Evolutionary conservation across 2,888 invertebrate species (phyloP).

Genomic region (Cryptus armator): DNA sequence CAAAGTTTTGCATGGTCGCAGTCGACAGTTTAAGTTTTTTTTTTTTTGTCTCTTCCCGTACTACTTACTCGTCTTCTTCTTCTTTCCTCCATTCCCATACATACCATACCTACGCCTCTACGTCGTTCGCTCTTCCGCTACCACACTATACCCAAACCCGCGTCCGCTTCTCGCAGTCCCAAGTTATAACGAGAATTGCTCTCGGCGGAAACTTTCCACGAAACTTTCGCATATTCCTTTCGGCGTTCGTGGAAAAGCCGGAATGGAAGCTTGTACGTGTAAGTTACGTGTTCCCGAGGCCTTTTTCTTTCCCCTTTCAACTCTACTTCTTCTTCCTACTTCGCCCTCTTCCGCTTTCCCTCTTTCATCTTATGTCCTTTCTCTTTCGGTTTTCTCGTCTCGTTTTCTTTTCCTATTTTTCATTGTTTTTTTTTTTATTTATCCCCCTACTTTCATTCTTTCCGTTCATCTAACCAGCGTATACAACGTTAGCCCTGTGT

Average conservation of each 20-base stretch:
- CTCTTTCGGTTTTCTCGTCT: slow-evolving; percentile 7
- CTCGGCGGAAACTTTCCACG: slow-evolving; percentile 75
- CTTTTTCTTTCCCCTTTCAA: slow-evolving; percentile 69
- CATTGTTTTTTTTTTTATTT: slow-evolving; percentile 27
- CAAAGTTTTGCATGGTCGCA: slow-evolving; percentile 75
- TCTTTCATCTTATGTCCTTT: background rate
- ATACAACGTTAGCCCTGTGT: slow-evolving; percentile 32
- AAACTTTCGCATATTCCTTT: slow-evolving; percentile 75
- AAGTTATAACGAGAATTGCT: slow-evolving; percentile 83
- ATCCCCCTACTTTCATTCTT: slow-evolving; percentile 15
- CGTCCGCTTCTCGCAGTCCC: slow-evolving; percentile 68
- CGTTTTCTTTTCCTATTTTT: slow-evolving; percentile 48
- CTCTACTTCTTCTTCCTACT: slow-evolving; percentile 52
- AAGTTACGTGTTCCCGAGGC: slow-evolving; percentile 72
- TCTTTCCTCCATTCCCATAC: slow-evolving; percentile 30
- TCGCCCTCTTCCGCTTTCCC: slow-evolving; percentile 24
- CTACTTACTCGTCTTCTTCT: slow-evolving; percentile 19
- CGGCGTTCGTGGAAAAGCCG: slow-evolving; percentile 49
- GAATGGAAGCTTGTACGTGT: slow-evolving; percentile 59
- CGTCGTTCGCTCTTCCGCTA: slow-evolving; percentile 22
- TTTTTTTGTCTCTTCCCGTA: slow-evolving; percentile 14
- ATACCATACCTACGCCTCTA: slow-evolving; percentile 10
- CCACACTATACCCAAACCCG: slow-evolving; percentile 35
- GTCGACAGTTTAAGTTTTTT: slow-evolving; percentile 76
- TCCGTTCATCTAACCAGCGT: slow-evolving; percentile 13